phyloP scores from a whole-genome alignment of 2,888 invertebrate species.

The Mycalesis mineus region DNA sequence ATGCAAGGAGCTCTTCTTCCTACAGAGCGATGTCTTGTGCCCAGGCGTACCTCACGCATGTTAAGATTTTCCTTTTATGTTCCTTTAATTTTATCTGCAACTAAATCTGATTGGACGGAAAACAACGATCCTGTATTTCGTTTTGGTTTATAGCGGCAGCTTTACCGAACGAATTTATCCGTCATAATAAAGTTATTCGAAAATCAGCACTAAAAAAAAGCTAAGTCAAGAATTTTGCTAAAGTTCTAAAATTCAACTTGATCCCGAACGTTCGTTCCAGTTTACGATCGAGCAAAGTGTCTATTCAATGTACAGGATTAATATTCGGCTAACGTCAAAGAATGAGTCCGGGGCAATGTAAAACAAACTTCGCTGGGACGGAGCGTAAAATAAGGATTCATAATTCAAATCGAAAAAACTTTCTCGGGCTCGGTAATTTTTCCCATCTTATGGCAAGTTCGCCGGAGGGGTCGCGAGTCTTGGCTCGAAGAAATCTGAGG shows the following conservation, averaged over 20 bases:
- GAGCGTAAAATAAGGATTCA: constrained; percentile 76
- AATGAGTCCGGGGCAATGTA: constrained; percentile 59
- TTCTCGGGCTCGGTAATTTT: constrained; percentile 72
- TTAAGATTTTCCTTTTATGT: too few species aligned
- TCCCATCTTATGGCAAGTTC: constrained; percentile 74
- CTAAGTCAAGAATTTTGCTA: constrained; percentile 15
- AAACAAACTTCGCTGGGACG: constrained; percentile 67
- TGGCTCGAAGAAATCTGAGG: constrained; percentile 70
- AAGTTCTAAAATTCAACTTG: constrained; percentile 17
- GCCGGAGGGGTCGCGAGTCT: constrained; percentile 66
- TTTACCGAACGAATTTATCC: too few species aligned
- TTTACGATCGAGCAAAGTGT: constrained; percentile 32
- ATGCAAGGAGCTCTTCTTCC: too few species aligned
- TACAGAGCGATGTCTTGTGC: too few species aligned
- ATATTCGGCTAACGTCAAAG: constrained; percentile 57
- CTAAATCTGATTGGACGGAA: too few species aligned
- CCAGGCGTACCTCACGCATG: too few species aligned
- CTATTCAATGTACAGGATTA: constrained; percentile 51
- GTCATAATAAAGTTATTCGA: constrained; percentile 2
- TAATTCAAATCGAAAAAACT: constrained; percentile 79
- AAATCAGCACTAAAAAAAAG: constrained; percentile 13
- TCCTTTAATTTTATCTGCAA: too few species aligned
- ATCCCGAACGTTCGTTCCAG: constrained; percentile 21
- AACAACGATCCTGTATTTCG: too few species aligned
- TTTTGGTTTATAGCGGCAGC: too few species aligned